Conservation (phyloP, 2,797 vertebrate species). For the Gambelia wislizenii region DNA sequence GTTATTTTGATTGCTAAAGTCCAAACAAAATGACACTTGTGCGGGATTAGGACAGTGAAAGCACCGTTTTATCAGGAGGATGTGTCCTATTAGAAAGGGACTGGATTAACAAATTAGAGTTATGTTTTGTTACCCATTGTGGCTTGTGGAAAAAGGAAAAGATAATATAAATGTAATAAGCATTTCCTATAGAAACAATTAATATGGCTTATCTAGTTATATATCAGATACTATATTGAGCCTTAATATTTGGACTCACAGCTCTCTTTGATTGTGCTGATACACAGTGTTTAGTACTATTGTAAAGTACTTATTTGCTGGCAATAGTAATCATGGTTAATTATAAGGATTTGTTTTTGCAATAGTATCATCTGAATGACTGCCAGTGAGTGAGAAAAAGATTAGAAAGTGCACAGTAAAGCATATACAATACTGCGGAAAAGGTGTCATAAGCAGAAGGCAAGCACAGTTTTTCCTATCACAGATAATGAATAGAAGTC, state of each 20-base stretch:
- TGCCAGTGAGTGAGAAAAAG: neutral
- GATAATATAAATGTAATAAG: neutral
- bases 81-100: neutral
- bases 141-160: neutral
- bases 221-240: neutral
- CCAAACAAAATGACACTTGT: neutral
- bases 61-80: neutral
- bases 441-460: neutral
- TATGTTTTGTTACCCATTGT: neutral
- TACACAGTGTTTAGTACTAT: neutral
- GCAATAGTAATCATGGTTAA: neutral
- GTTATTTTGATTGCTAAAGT: neutral
- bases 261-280: neutral
- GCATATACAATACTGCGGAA: neutral
- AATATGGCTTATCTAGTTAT: neutral
- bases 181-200: neutral
- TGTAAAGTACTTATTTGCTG: neutral
- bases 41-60: neutral
- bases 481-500: slow-evolving; percentile 2
- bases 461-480: neutral
- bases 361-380: neutral
- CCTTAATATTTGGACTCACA: neutral
- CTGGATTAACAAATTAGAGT: neutral
- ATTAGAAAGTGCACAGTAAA: neutral
- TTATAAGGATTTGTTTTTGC: neutral